phyloP scores from a whole-genome alignment of 2,113 vertebrate species.

The Platichthys flesus region DNA sequence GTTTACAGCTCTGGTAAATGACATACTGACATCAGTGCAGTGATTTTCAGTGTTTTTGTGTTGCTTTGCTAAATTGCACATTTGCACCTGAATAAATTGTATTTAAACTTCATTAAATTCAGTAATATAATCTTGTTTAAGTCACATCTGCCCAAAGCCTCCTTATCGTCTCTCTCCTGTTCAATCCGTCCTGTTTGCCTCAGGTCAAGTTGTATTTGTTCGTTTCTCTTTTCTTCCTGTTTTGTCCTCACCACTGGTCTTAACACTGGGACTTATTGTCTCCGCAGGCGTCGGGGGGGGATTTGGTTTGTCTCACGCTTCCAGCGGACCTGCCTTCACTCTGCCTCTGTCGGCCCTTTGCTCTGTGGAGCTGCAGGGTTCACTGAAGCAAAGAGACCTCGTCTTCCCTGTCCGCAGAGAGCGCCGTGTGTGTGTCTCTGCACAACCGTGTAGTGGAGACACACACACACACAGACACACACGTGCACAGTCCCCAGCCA shows the following conservation, averaged over 20 bases:
- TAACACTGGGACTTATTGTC: conserved; percentile 35
- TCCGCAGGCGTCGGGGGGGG: conserved; percentile 39
- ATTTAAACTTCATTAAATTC: no score
- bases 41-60: no score
- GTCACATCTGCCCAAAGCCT: neutral
- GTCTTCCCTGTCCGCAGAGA: conserved; percentile 76
- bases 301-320: conserved; percentile 36
- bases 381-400: conserved; percentile 68
- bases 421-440: conserved; percentile 76
- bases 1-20: no score
- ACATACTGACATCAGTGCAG: no score
- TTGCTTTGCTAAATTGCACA: no score
- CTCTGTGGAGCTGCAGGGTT: conserved; percentile 46
- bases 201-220: neutral
- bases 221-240: neutral
- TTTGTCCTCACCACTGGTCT: conserved; percentile 6
- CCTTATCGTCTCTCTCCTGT: neutral
- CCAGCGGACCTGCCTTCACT: conserved; percentile 24
- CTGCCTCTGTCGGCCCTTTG: conserved; percentile 36
- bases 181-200: neutral
- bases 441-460: conserved; percentile 58
- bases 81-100: no score
- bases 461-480: neutral
- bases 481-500: conserved; percentile 37
- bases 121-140: no score